phyloP scores from a whole-genome alignment of 2,113 vertebrate species.

The Turnix velox region DNA sequence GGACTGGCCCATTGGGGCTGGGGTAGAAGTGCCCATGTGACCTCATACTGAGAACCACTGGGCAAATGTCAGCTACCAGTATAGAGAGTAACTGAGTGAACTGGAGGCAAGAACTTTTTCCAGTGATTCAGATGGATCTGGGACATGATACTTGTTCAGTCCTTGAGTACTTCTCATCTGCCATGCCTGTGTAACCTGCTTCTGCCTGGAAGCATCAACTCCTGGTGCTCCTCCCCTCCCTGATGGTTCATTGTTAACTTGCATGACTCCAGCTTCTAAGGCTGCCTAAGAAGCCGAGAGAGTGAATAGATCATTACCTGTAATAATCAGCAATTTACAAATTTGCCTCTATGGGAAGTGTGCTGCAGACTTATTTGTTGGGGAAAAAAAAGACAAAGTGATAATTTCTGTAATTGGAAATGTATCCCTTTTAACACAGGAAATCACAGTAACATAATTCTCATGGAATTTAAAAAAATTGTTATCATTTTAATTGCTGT shows the following conservation, averaged over 20 bases:
- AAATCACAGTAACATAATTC: neutral
- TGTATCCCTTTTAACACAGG: neutral
- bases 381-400: neutral
- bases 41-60: neutral
- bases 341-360: neutral
- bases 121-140: neutral
- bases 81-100: neutral
- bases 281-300: neutral
- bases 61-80: neutral
- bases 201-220: neutral
- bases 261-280: neutral
- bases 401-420: conserved; percentile 11
- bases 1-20: neutral
- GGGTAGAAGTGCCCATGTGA: neutral
- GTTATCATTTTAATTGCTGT: neutral
- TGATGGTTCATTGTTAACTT: conserved; percentile 10
- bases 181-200: neutral
- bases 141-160: rapidly evolving
- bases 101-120: neutral
- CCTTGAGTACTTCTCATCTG: neutral
- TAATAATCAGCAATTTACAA: conserved; percentile 57
- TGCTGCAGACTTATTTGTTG: conserved; percentile 17
- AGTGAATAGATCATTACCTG: conserved; percentile 49
- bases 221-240: neutral
- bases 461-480: neutral